Base-by-base conservation (phyloP, 2,888 invertebrate species). In the Hermaeophaga mercurialis region DNA sequence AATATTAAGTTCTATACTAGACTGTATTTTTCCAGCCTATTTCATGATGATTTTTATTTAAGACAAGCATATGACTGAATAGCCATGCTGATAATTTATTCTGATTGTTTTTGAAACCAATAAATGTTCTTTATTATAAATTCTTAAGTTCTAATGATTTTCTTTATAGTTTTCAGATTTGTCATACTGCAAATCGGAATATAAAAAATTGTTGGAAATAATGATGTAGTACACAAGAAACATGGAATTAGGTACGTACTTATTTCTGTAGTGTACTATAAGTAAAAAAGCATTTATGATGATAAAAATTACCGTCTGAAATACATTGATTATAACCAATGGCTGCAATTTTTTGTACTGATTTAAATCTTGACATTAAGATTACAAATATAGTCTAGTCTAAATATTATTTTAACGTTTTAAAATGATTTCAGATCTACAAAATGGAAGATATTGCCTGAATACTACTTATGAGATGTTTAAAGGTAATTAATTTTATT, bases 271-370 rank as follows among this genome's bases (percentile, higher is more conserved):
- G 2, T 33, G 7, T n/a, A 12, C 12, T 33, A 33, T 14, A 33
- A 34, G 33, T 11, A 6, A 4, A 34, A 34, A 34, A 28, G 3
- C 9, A 39, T 9, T 8, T 11, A 59, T 64, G 64, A 64, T 64
- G 64, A 64, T 44, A 64, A 54, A 52, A 60, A 64, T 64, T 64
- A 64, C 64, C 64, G 64, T 64, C 64, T 64, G 64, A 64, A 43
- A 26, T 36, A n/a, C 41, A 44, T 28, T 64, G 64, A 64, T 64
- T 62, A 64, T 58, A 58, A 47, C 33, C 36, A 33, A 48, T 58
- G 62, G 64, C 64, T 64, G 64, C 64, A 58, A 24, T 54, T 61
- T 57, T 46, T 52, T 53, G 19, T n/a, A 38, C 38, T 53, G 53
- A 41, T 33, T 43, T n/a, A 5, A 26, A 19, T 17, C n/a, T 36